Evolutionary conservation across 2,797 vertebrate genomes (phyloP).

Genomic region (Girardinus metallicus): DNA sequence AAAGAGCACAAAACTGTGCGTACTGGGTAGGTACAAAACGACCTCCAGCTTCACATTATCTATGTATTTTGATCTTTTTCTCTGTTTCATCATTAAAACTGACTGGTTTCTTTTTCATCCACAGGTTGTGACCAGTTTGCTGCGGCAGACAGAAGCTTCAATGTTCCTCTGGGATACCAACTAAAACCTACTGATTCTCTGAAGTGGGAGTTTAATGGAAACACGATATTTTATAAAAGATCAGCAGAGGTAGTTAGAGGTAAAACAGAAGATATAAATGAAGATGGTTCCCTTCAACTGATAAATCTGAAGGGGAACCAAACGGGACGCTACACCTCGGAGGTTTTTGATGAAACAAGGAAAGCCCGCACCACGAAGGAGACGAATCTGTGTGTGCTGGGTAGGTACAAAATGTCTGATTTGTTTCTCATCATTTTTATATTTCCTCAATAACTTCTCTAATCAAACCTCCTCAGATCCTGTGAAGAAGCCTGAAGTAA

Average conservation of each 20-base stretch:
- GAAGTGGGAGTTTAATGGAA: fast-evolving
- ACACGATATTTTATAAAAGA: fast-evolving
- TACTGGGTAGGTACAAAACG: conserved; percentile 41
- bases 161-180: fast-evolving
- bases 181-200: fast-evolving
- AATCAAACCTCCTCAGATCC: conserved; percentile 3
- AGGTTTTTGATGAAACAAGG: fast-evolving
- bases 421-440: background rate
- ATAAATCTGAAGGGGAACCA: fast-evolving
- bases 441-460: background rate
- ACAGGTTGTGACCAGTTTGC: fast-evolving
- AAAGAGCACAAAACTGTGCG: fast-evolving
- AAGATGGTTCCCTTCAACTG: conserved; percentile 10
- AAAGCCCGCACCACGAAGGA: fast-evolving
- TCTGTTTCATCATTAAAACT: no score
- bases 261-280: fast-evolving
- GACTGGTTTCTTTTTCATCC: no score
- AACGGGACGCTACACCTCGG: fast-evolving
- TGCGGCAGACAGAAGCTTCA: fast-evolving
- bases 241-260: background rate
- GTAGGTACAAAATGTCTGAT: conserved; percentile 36
- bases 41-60: background rate
- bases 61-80: no score
- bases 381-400: background rate
- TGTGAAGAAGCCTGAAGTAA: background rate